phyloP scores from a whole-genome alignment of 2,888 invertebrate species.

The Palloptera scutellata region DNA sequence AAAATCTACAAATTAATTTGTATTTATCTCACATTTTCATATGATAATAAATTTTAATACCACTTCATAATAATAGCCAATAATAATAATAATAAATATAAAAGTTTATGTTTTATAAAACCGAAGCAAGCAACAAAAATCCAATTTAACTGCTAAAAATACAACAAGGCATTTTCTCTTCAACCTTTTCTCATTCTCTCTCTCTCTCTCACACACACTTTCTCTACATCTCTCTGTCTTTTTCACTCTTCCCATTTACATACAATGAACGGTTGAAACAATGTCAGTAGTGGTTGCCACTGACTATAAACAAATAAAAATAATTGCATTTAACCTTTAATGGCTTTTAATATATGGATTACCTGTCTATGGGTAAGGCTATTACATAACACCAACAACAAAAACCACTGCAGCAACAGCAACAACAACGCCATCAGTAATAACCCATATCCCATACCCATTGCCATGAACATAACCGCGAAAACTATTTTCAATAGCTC shows the following conservation, averaged over 20 bases:
- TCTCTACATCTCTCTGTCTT: no score
- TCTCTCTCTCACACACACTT: no score
- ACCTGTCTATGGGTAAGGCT: constrained; percentile 28
- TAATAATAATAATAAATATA: constrained; percentile 3
- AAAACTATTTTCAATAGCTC: not conserved
- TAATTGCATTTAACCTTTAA: constrained; percentile 35
- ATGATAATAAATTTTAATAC: constrained; percentile 30
- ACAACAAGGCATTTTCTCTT: not conserved
- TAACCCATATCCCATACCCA: not conserved
- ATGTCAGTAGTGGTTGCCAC: constrained; percentile 37
- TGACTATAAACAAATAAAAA: constrained; percentile 38
- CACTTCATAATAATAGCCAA: constrained; percentile 15
- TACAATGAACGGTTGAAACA: constrained; percentile 7
- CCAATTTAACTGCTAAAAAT: not conserved
- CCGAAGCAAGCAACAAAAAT: not conserved
- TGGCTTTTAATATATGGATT: constrained; percentile 32
- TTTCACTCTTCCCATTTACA: no score
- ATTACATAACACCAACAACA: constrained; percentile 12
- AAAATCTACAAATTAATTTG: constrained; percentile 20
- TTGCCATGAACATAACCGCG: constrained; percentile 8
- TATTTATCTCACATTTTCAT: constrained; percentile 29
- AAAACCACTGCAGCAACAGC: constrained; percentile 2
- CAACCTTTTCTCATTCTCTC: no score
- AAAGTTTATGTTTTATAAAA: no score
- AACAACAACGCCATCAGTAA: not conserved